Evolutionary conservation across 1,140 invertebrate genomes (phyloP).

Genomic region (Trachelipus rathkii): DNA sequence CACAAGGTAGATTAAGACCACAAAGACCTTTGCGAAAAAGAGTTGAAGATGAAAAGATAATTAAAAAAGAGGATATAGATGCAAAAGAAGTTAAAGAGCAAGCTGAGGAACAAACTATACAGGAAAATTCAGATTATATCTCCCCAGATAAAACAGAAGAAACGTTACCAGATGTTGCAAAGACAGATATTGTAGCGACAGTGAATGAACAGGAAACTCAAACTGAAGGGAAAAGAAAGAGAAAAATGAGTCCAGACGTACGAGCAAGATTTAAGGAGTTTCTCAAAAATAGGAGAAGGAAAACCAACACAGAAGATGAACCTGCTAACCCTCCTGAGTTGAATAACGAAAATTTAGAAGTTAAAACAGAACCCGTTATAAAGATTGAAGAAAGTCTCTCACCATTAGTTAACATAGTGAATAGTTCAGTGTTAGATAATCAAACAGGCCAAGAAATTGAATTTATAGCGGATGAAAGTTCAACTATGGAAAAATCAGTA

Average conservation of each 20-base stretch:
- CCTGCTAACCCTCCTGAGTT: no score
- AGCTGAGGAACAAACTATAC: no score
- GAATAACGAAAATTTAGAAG: no score
- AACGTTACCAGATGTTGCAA: not conserved
- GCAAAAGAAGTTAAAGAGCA: no score
- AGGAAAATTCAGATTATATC: no score
- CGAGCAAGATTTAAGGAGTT: constrained; percentile 1
- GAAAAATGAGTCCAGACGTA: not conserved
- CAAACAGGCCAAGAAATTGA: not conserved
- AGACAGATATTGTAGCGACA: not conserved
- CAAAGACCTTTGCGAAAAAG: constrained; percentile 4
- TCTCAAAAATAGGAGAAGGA: not conserved
- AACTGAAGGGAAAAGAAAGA: not conserved
- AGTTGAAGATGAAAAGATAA: not conserved
- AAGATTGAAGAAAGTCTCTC: no score
- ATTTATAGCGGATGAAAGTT: not conserved
- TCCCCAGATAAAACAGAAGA: no score
- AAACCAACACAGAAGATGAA: not conserved
- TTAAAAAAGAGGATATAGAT: no score
- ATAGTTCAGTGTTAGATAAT: not conserved
- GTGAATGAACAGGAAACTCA: not conserved
- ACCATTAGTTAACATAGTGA: not conserved
- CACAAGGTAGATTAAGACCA: not conserved
- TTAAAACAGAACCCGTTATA: no score
- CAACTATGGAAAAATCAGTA: not conserved